phyloP scores from a whole-genome alignment of 2,888 invertebrate genomes.

The Cheilosia variabilis region DNA sequence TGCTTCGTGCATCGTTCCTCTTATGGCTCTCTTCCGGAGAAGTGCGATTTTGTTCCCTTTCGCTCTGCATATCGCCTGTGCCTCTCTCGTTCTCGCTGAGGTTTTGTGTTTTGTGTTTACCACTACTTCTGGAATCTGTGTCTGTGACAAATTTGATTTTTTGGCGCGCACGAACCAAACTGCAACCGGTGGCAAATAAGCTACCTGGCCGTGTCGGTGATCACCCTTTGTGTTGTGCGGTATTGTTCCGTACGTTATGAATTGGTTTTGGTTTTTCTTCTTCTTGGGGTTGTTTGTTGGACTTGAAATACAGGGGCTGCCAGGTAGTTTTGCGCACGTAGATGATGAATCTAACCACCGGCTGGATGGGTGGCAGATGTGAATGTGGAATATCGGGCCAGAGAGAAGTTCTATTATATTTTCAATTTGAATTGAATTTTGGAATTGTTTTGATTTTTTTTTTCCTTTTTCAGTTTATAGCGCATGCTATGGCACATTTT shows the following conservation, averaged over 20 bases:
- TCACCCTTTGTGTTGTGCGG: constrained; percentile 65
- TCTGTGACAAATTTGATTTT: constrained; percentile 70
- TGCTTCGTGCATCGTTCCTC: neutral
- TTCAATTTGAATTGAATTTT: constrained; percentile 72
- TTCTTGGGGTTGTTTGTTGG: constrained; percentile 48
- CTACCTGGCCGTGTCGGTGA: constrained; percentile 66
- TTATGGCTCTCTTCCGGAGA: constrained; percentile 62
- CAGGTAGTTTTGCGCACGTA: constrained; percentile 70
- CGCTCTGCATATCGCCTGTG: constrained; percentile 23
- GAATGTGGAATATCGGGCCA: constrained; percentile 8
- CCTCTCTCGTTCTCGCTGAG: constrained; percentile 24
- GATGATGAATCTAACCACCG: constrained; percentile 73
- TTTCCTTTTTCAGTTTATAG: constrained; percentile 49
- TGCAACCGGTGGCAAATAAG: constrained; percentile 71
- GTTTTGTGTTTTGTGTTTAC: constrained; percentile 7
- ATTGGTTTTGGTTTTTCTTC: constrained; percentile 3
- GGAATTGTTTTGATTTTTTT: constrained; percentile 64
- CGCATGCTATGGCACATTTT: constrained; percentile 58
- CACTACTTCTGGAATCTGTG: constrained; percentile 54
- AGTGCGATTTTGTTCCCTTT: neutral
- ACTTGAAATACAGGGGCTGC: constrained; percentile 54
- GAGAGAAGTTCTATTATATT: constrained; percentile 64
- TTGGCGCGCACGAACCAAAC: constrained; percentile 62
- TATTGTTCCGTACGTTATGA: constrained; percentile 61
- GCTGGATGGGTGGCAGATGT: constrained; percentile 75